Evolutionary conservation across 2,888 invertebrate genomes (phyloP).

Genomic region (Netelia inedita): DNA sequence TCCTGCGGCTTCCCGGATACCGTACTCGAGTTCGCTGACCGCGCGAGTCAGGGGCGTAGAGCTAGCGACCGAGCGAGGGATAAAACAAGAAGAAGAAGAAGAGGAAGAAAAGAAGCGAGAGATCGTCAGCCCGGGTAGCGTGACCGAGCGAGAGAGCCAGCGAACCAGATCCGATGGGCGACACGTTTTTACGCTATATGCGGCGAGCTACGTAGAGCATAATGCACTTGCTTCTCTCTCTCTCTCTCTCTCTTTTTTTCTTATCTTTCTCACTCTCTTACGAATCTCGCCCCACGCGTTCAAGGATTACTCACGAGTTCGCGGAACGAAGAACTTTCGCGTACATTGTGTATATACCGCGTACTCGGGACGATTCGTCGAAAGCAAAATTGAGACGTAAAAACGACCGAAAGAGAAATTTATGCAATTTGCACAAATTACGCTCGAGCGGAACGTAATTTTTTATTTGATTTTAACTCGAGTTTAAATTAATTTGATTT

Average conservation of each 20-base stretch:
- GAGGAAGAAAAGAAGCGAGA: constrained; percentile 72
- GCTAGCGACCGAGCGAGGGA: constrained; percentile 37
- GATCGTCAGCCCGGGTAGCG: constrained; percentile 74
- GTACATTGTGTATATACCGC: background rate
- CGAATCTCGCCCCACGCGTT: background rate
- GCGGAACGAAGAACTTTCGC: background rate
- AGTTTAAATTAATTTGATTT: background rate
- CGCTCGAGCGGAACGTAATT: background rate
- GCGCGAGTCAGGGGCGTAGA: constrained; percentile 56
- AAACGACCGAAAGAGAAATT: constrained; percentile 3
- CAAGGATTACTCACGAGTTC: constrained; percentile 16
- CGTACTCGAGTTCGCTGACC: constrained; percentile 80
- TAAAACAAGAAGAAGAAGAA: constrained; percentile 67
- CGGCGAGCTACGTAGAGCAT: background rate
- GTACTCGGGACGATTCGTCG: constrained; percentile 1
- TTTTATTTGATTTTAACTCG: background rate
- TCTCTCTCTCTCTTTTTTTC: background rate
- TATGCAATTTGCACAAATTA: background rate
- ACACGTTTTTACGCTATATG: constrained; percentile 54
- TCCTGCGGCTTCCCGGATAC: constrained; percentile 61
- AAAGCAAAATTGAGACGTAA: constrained; percentile 1
- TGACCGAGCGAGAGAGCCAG: constrained; percentile 72
- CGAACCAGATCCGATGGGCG: constrained; percentile 70
- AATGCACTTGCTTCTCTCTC: constrained; percentile 17
- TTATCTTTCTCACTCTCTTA: background rate